These are phyloP conservation scores for Rosalia funebris DNA, from an alignment of 2,888 invertebrate species.

Conservation along the genomic window DNA sequence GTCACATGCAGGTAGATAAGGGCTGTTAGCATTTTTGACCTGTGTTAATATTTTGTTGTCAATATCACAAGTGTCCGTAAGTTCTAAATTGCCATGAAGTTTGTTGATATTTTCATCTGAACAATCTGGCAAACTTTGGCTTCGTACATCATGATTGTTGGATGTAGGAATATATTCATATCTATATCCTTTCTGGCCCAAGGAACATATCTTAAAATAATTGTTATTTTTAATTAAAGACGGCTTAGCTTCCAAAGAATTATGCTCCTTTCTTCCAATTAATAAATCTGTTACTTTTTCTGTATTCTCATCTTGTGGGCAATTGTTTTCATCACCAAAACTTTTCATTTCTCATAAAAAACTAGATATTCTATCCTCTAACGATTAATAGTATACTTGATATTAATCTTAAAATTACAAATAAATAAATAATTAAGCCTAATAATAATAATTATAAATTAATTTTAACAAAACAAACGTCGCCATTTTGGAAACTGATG, in stretches of 20 bases:
- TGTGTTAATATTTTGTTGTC: slow-evolving; percentile 39
- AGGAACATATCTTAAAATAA: slow-evolving; percentile 26
- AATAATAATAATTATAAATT: slow-evolving; percentile 16
- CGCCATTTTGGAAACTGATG: slow-evolving; percentile 16
- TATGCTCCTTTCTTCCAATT: slow-evolving; percentile 24
- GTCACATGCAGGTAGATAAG: slow-evolving; percentile 40
- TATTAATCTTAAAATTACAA: slow-evolving; percentile 20
- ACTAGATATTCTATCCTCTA: not conserved
- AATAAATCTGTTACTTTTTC: slow-evolving; percentile 29
- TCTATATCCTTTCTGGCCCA: slow-evolving; percentile 50
- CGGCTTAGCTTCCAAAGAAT: slow-evolving; percentile 23
- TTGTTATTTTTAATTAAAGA: slow-evolving; percentile 14
- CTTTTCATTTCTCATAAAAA: slow-evolving; percentile 41
- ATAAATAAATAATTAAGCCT: slow-evolving; percentile 18
- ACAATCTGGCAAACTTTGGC: slow-evolving; percentile 63
- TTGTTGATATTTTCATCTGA: slow-evolving; percentile 53
- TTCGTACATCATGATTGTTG: slow-evolving; percentile 54
- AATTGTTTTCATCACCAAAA: slow-evolving; percentile 30
- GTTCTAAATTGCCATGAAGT: slow-evolving; percentile 1
- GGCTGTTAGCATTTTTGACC: slow-evolving; percentile 17
- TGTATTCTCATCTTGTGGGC: slow-evolving; percentile 20
- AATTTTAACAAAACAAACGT: slow-evolving; percentile 26
- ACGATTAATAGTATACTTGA: not conserved
- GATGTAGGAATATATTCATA: slow-evolving; percentile 49
- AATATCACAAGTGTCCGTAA: slow-evolving; percentile 51